Conservation (phyloP, 2,888 invertebrate genomes). For the Drosophila parthenogenetica region DNA sequence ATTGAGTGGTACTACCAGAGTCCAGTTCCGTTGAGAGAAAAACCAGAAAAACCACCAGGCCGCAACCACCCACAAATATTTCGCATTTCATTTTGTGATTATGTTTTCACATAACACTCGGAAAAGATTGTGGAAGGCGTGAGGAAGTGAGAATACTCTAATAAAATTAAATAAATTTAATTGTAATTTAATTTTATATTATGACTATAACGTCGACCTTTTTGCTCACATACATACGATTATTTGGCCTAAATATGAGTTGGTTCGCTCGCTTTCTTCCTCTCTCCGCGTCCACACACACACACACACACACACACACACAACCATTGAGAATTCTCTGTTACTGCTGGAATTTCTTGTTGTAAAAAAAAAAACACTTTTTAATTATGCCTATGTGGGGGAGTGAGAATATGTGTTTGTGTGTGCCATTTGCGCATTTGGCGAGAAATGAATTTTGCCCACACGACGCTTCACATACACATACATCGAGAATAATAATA, state of each 20-base stretch:
- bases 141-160: conserved; percentile 19
- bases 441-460: conserved; percentile 75
- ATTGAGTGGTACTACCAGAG: conserved; percentile 62
- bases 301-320: not conserved
- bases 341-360: conserved; percentile 26
- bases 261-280: conserved; percentile 3
- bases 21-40: conserved; percentile 1
- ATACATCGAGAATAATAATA: conserved; percentile 60
- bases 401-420: conserved; percentile 17
- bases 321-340: conserved; percentile 1
- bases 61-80: conserved; percentile 46
- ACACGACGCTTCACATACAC: conserved; percentile 11
- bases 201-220: conserved; percentile 14
- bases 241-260: conserved; percentile 67
- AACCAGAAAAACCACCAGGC: conserved; percentile 53
- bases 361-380: conserved; percentile 60
- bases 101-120: conserved; percentile 49
- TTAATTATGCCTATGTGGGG: conserved; percentile 66
- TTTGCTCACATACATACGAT: conserved; percentile 8
- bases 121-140: conserved; percentile 13
- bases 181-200: conserved; percentile 71
- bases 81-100: conserved; percentile 61
- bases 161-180: conserved; percentile 73
- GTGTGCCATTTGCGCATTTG: conserved; percentile 76
- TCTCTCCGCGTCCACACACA: not conserved